A percentile compares a stretch with the other conserved stretches of the same genome.
Evolutionary conservation across 1,140 invertebrate genomes (phyloP).

Genomic region (Ostrea edulis): DNA sequence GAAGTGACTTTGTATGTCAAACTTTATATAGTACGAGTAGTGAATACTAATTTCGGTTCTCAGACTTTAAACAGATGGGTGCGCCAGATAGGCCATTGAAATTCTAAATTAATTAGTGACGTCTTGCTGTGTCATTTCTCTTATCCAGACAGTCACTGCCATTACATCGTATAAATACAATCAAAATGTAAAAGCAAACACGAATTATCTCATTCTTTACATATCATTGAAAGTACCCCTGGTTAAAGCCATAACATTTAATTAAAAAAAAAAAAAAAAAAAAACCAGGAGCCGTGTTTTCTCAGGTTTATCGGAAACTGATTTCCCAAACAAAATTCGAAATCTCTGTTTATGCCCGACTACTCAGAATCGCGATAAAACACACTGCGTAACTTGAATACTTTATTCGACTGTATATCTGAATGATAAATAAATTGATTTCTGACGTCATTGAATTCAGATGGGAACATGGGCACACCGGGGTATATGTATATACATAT

Average conservation of each 20-base stretch:
- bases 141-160: background rate
- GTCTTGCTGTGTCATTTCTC: background rate
- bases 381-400: background rate
- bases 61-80: too few species aligned
- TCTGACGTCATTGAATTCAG: background rate
- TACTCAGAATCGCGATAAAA: background rate
- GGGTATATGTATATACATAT: background rate
- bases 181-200: background rate
- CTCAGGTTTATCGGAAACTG: background rate
- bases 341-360: background rate
- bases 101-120: background rate
- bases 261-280: background rate
- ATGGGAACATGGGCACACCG: background rate
- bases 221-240: background rate
- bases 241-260: conserved; percentile 7
- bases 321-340: background rate
- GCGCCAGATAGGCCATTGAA: too few species aligned
- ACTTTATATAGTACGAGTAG: too few species aligned
- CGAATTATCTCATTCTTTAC: background rate
- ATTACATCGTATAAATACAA: background rate
- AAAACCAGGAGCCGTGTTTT: background rate
- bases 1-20: too few species aligned
- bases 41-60: too few species aligned
- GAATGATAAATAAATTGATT: conserved; percentile 11
- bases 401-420: background rate